These are phyloP conservation scores for Tridacna crocea DNA, from an alignment of 2,888 invertebrate species.

Conservation along the genomic window DNA sequence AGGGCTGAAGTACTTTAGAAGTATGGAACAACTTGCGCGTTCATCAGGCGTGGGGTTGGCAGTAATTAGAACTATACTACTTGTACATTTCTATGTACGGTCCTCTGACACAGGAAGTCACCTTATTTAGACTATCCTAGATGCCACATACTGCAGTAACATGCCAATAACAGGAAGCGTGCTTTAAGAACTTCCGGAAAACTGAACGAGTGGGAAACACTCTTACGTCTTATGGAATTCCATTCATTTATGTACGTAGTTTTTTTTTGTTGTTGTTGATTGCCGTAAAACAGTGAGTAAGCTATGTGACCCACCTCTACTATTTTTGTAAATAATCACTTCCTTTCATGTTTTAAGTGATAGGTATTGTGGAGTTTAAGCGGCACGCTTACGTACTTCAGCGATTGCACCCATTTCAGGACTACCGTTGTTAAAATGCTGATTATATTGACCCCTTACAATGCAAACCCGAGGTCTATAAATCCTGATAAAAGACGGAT, in stretches of 20 bases:
- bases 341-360: neutral
- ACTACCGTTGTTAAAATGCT: no score
- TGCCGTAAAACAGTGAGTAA: neutral
- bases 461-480: no score
- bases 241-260: constrained; percentile 9
- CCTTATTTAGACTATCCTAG: neutral
- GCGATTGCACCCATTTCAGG: neutral
- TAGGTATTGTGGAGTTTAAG: neutral
- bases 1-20: no score
- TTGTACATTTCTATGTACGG: neutral
- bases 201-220: constrained; percentile 7
- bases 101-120: neutral
- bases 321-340: neutral
- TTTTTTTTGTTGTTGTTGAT: neutral
- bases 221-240: neutral
- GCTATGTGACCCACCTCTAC: neutral
- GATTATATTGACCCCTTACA: no score
- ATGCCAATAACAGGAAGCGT: constrained; percentile 22
- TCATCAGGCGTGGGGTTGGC: neutral
- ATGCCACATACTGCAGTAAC: constrained; percentile 10
- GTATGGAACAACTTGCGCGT: no score
- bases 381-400: neutral
- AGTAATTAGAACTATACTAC: constrained; percentile 3
- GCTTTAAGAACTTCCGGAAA: constrained; percentile 19
- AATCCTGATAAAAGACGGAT: no score